These are phyloP conservation scores for Ciona savignyi DNA, from an alignment of 23 tunicate species.

Conservation along the genomic window DNA sequence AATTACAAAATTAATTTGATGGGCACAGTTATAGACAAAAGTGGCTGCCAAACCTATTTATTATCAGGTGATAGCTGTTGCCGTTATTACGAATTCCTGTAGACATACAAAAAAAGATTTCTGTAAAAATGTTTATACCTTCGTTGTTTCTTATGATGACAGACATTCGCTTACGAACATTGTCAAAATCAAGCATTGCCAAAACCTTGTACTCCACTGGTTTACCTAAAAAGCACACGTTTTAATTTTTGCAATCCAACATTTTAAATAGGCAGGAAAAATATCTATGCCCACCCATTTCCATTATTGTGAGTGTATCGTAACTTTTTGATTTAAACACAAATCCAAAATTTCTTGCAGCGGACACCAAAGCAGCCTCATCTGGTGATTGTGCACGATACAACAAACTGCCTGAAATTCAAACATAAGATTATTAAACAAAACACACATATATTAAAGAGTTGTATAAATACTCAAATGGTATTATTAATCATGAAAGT, in stretches of 20 bases:
- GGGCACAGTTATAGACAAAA: too few relatives aligned
- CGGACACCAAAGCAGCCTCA: constrained; percentile 93
- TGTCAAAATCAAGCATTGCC: constrained; percentile 86
- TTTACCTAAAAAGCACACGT: constrained; percentile 27
- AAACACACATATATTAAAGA: too few relatives aligned
- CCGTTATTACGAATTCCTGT: too few relatives aligned
- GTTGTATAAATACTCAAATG: too few relatives aligned
- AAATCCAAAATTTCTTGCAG: constrained; percentile 96
- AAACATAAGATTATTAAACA: constrained; percentile 5
- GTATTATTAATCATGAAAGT: too few relatives aligned
- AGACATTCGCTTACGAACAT: constrained; percentile 90
- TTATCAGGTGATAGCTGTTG: too few relatives aligned
- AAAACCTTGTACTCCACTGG: constrained; percentile 58
- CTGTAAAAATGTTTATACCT: background rate
- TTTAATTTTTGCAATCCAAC: background rate
- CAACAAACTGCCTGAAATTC: constrained; percentile 11
- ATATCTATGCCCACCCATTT: constrained; percentile 35
- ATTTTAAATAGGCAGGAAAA: background rate
- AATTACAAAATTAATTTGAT: too few relatives aligned
- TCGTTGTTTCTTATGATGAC: constrained; percentile 40
- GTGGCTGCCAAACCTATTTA: too few relatives aligned
- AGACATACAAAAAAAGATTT: background rate
- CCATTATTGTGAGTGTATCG: constrained; percentile 83
- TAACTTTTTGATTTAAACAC: constrained; percentile 78
- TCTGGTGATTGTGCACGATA: constrained; percentile 99